Evolutionary conservation across 2,888 invertebrate genomes (phyloP).

Genomic region (Onchidella celtica): DNA sequence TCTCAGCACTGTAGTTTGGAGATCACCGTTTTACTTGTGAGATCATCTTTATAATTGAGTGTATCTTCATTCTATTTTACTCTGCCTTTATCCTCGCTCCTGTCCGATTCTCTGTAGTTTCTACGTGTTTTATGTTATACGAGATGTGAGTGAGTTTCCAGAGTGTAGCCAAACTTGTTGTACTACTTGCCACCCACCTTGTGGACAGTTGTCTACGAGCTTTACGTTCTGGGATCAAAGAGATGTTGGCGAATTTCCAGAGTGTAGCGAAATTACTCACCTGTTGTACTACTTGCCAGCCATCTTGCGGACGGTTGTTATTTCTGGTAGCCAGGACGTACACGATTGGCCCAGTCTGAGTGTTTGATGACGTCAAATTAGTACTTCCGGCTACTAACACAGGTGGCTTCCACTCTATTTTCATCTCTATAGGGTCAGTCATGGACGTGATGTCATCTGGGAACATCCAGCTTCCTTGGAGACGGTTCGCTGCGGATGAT

Average conservation of each 20-base stretch:
- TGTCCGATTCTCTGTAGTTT: too few species aligned
- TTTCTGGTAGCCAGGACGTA: conserved; percentile 40
- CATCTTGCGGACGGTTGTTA: conserved; percentile 27
- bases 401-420: conserved; percentile 27
- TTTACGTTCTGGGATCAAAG: too few species aligned
- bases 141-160: too few species aligned
- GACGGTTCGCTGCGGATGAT: conserved; percentile 5
- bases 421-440: conserved; percentile 18
- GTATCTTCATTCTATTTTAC: too few species aligned
- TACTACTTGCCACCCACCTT: conserved; percentile 36
- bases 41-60: too few species aligned
- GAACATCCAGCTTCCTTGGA: conserved; percentile 29
- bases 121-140: too few species aligned
- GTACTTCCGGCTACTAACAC: background rate
- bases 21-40: too few species aligned
- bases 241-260: too few species aligned
- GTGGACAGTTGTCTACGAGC: conserved; percentile 17
- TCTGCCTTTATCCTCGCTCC: too few species aligned
- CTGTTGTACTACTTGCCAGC: conserved; percentile 34
- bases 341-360: conserved; percentile 24
- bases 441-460: background rate
- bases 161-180: too few species aligned
- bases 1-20: too few species aligned
- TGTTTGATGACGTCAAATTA: background rate
- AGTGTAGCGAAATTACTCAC: too few species aligned